Conservation (phyloP, 2,888 invertebrate genomes). For the Caradrina clavipalpis region DNA sequence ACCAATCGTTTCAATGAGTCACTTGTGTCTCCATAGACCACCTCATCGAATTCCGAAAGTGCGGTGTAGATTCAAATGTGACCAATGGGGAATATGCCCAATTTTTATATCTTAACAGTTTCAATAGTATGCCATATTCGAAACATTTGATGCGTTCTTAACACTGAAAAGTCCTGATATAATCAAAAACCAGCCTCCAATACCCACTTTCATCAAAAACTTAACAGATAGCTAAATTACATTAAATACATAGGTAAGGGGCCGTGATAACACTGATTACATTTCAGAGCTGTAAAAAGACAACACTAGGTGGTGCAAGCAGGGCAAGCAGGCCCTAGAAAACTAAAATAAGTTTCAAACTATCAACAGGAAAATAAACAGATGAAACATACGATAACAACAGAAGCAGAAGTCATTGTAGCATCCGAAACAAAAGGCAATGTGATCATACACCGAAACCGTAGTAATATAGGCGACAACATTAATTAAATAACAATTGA, state of each 20-base stretch:
- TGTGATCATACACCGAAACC: constrained; percentile 58
- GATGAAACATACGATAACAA: constrained; percentile 14
- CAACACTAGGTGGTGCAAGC: background rate
- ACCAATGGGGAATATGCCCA: background rate
- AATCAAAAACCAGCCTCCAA: too few species aligned
- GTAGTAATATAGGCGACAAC: constrained; percentile 54
- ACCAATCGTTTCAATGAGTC: constrained; percentile 20
- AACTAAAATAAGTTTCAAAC: background rate
- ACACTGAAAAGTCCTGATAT: background rate
- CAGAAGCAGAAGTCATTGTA: constrained; percentile 35
- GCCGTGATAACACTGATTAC: too few species aligned
- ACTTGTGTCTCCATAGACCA: constrained; percentile 8
- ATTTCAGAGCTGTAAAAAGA: background rate
- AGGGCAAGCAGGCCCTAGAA: background rate
- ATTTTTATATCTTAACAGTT: background rate
- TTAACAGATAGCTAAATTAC: too few species aligned
- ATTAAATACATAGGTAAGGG: too few species aligned
- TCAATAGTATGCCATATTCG: background rate
- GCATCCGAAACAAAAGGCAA: constrained; percentile 32
- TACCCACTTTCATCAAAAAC: too few species aligned
- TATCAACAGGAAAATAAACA: constrained; percentile 9
- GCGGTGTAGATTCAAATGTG: background rate
- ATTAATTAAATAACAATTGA: constrained; percentile 66
- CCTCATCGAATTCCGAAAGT: background rate
- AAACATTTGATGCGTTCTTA: background rate